Evolutionary conservation across 35 echinoderm and acorn worm genomes (phyloP), one percentile per base, ranked within the genome.

Genomic region (Heliocidaris erythrogramma): DNA sequence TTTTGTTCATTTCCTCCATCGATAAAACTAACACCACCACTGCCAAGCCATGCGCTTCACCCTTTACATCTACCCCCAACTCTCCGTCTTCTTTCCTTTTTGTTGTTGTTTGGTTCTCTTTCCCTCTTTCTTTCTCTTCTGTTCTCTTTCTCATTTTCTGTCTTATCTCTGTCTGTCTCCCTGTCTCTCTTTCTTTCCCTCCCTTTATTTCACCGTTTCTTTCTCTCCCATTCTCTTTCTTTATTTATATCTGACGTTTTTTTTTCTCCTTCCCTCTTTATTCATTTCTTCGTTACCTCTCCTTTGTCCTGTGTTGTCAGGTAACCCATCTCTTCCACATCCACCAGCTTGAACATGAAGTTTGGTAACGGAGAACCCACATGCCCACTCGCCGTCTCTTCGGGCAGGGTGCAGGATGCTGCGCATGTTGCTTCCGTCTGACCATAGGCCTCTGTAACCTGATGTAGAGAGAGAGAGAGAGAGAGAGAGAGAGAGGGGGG

Each of bases 281-380:
- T 42, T 42, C 35, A 42, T 42, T 42, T 42, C 35, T 42, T 3
- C 35, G 93, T 65, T 92, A 99, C 98, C 98, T 99, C 98, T 14
- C 98, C 98, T 50, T 97, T 93, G 47, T 97, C 95, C 35, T 99
- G 94, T 5, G 92, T 78, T 30, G 98, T 96, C 94, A 86, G 97
- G 87, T 99, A 99, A 14, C 97, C 86, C 94, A 97, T 99, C 18
- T 99, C 97, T 14, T 97, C 94, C 0, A 99, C 98, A 85, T 99
- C 98, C 24, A 94, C 94, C n/a, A 99, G 94, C 91, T 99, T 99
- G 16, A 99, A 96, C 95, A 99, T 97, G 94, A 91, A 86, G 71
- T 96, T 97, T 30, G 98, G 95, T 0, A 99, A 91, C 13, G 97
- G 97, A 85, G 97, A 88, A 3, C 98, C 98, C 31, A 97, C 98